Evolutionary conservation across 2,888 invertebrate genomes (phyloP).

Genomic region (Spialia ferax): DNA sequence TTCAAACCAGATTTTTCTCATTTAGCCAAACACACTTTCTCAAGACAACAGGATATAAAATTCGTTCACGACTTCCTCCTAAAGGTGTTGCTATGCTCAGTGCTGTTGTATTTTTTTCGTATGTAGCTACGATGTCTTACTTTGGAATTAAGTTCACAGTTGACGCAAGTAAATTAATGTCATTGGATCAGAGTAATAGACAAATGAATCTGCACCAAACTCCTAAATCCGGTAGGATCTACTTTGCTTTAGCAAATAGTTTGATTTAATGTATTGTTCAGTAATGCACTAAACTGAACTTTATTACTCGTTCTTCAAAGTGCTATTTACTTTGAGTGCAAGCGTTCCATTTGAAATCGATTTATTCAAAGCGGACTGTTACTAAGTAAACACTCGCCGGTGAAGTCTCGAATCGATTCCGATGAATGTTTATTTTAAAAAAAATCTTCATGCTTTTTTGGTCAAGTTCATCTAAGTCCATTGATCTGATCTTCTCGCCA

Average conservation of each 20-base stretch:
- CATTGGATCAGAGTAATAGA: constrained; percentile 46
- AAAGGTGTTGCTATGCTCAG: constrained; percentile 34
- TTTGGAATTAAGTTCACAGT: constrained; percentile 60
- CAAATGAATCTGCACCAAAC: constrained; percentile 54
- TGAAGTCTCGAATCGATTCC: constrained; percentile 77
- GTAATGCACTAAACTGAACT: constrained; percentile 39
- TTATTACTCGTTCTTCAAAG: constrained; percentile 47
- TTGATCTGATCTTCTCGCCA: constrained; percentile 62
- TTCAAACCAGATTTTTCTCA: neutral
- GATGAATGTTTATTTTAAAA: constrained; percentile 78
- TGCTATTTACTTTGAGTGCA: constrained; percentile 48
- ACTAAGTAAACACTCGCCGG: constrained; percentile 81
- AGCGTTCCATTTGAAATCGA: constrained; percentile 66
- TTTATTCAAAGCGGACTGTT: constrained; percentile 80
- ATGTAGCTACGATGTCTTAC: constrained; percentile 51
- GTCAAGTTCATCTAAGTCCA: constrained; percentile 69
- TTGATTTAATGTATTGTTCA: constrained; percentile 41
- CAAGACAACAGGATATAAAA: constrained; percentile 54
- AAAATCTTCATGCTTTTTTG: constrained; percentile 76
- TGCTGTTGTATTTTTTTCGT: constrained; percentile 54
- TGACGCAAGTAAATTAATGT: constrained; percentile 63
- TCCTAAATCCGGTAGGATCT: constrained; percentile 50
- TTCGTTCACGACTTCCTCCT: constrained; percentile 57
- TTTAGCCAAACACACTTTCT: constrained; percentile 44
- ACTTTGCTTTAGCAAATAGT: constrained; percentile 52